These are phyloP conservation scores for Sphaerodactylus townsendi DNA, from an alignment of 2,113 vertebrate genomes.

Conservation along the genomic window DNA sequence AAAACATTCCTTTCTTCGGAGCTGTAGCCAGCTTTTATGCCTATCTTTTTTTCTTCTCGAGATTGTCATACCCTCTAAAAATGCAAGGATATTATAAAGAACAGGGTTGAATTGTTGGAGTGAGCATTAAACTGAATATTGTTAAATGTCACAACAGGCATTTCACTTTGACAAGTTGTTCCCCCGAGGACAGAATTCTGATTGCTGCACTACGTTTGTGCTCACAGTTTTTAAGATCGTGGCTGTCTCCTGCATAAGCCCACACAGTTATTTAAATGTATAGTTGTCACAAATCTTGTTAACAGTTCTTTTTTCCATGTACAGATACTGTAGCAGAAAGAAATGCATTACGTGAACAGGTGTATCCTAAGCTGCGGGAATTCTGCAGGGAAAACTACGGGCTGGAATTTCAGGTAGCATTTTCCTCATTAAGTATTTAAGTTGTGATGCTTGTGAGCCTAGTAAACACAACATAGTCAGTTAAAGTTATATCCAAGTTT, in stretches of 20 bases:
- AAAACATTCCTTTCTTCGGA: neutral
- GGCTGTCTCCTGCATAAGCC: neutral
- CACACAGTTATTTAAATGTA: neutral
- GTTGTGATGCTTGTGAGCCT: too few species aligned
- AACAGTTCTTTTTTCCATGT: constrained; percentile 33
- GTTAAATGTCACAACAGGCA: constrained; percentile 8
- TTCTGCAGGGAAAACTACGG: constrained; percentile 99
- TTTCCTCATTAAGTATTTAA: constrained; percentile 4
- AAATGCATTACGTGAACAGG: constrained; percentile 91
- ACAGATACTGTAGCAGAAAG: constrained; percentile 97
- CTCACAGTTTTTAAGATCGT: neutral
- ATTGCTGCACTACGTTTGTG: constrained; percentile 5
- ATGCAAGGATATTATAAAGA: neutral
- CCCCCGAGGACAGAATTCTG: neutral
- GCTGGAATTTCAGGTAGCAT: constrained; percentile 95
- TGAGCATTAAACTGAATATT: neutral
- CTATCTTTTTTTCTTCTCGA: neutral
- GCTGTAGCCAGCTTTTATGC: neutral
- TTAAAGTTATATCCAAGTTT: too few species aligned
- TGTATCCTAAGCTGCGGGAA: constrained; percentile 96
- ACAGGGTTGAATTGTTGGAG: neutral
- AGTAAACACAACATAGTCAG: neutral
- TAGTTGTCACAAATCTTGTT: constrained; percentile 14
- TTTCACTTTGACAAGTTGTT: neutral
- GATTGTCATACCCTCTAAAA: neutral